phyloP scores from a whole-genome alignment of 1,140 invertebrate species.

The Gonatopus flavifemur region DNA sequence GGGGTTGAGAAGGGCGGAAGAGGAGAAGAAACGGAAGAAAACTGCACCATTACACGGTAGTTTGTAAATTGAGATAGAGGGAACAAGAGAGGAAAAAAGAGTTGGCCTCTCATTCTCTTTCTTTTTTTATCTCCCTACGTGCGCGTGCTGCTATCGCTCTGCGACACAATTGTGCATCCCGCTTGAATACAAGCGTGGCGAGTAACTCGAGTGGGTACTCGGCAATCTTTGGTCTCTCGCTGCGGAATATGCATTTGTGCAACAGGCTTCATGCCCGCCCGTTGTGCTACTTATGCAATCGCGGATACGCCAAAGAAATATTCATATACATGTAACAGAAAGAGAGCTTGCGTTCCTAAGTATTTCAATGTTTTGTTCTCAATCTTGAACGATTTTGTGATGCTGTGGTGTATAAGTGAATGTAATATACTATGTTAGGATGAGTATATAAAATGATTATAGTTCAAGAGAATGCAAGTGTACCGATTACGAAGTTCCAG shows the following conservation, averaged over 20 bases:
- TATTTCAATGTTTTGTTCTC: no score
- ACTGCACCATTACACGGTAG: slow-evolving; percentile 22
- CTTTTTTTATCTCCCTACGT: slow-evolving; percentile 3
- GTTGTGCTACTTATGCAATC: slow-evolving; percentile 36
- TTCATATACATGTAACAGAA: no score
- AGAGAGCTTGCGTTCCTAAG: no score
- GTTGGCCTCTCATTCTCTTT: background rate
- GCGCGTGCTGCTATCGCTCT: slow-evolving; percentile 12
- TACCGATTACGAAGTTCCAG: no score
- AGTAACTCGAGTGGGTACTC: slow-evolving; percentile 38
- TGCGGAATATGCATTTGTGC: slow-evolving; percentile 35
- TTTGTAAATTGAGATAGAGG: slow-evolving; percentile 19
- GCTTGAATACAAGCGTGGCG: slow-evolving; percentile 21
- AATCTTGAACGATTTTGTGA: no score
- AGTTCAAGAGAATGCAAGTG: no score
- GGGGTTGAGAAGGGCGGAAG: slow-evolving; percentile 18
- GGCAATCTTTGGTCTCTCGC: slow-evolving; percentile 26
- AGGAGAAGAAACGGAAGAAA: no score
- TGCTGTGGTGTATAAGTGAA: no score
- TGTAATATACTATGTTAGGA: no score
- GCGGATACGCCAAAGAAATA: no score
- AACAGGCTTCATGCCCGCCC: slow-evolving; percentile 35
- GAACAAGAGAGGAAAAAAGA: background rate
- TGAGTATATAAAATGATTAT: no score
- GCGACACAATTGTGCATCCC: slow-evolving; percentile 30